Conservation (phyloP, 2,888 invertebrate species). For the Allophyes oxyacanthae region DNA sequence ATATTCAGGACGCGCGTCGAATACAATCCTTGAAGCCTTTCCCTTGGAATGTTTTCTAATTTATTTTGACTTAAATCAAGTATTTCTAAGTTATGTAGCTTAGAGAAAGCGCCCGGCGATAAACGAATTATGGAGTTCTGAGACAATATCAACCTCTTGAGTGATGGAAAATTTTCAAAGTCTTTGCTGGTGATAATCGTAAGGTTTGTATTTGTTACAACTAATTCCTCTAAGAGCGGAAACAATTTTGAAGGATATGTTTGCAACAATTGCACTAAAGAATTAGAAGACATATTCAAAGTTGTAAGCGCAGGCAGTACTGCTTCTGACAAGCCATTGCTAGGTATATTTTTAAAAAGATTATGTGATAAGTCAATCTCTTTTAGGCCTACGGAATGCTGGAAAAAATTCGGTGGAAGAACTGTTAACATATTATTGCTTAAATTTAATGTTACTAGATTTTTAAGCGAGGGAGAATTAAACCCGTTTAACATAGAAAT, state of each 20-base stretch:
- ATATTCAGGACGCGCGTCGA: constrained; percentile 93
- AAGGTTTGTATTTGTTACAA: constrained; percentile 94
- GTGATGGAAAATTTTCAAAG: constrained; percentile 94
- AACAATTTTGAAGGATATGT: constrained; percentile 92
- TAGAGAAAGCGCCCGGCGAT: constrained; percentile 95
- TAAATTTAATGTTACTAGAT: constrained; percentile 92
- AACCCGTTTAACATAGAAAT: constrained; percentile 94
- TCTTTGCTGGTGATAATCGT: constrained; percentile 95
- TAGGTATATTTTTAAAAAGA: constrained; percentile 94
- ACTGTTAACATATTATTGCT: constrained; percentile 93
- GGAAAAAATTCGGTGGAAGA: constrained; percentile 94
- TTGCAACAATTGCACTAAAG: constrained; percentile 93
- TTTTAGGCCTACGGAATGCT: constrained; percentile 92
- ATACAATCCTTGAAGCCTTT: constrained; percentile 94
- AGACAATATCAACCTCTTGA: constrained; percentile 93
- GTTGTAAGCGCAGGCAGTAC: constrained; percentile 92
- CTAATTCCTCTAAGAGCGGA: constrained; percentile 94
- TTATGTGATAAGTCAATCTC: constrained; percentile 94
- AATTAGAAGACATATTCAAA: constrained; percentile 95
- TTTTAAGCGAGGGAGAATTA: constrained; percentile 93
- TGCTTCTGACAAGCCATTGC: constrained; percentile 92
- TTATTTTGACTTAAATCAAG: constrained; percentile 95
- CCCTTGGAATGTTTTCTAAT: constrained; percentile 94
- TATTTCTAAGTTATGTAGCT: constrained; percentile 92
- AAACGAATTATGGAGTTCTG: constrained; percentile 93